Base-by-base conservation (phyloP, 2,113 vertebrate species). In the Melanotaenia duboulayi region DNA sequence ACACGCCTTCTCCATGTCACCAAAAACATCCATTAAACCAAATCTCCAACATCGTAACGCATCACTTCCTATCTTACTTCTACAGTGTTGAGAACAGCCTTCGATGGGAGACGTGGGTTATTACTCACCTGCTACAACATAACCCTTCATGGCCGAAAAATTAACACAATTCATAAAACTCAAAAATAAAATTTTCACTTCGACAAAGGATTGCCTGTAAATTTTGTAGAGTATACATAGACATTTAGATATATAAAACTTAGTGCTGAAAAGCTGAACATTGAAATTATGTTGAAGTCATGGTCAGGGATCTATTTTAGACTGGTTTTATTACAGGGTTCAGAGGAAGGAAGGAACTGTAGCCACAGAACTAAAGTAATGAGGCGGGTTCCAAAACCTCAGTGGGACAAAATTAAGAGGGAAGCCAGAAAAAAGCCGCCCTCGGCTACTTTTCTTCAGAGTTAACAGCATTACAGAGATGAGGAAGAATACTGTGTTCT, bases 251-350 rank as follows among this genome's bases (percentile, higher is more conserved):
- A 11, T 28, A 50, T 4, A 78, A 50, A 59, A 58, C 12, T 73
- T 63, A 35, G 77, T 72, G 78, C 78, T 72, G 74, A 81, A 65
- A 35, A 76, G 40, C n/a, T 51, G 57, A 79, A 81, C 62, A 64
- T 76, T 87, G 84, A 86, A 87, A 83, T 82, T 66, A 76, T 72
- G 19, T n/a, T 81, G 68, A 73, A 64, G 51, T 67, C 65, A 68
- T 44, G 75, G 82, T 74, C 51, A 23, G 67, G 80, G 64, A 78
- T 87, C 87, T 90, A 91, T 91, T 90, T 79, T 84, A 68, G 78
- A 83, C 71, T 28, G 63, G 71, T 72, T 82, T 90, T 87, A 91
- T 91, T 91, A 92, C 89, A 92, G 89, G 89, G 86, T 76, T 78
- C 28, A 4, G 75, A 71, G 80, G 74, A n/a, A 82, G 80, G 81